phyloP scores from a whole-genome alignment of 2,113 vertebrate species.

The Saimiri boliviensis region DNA sequence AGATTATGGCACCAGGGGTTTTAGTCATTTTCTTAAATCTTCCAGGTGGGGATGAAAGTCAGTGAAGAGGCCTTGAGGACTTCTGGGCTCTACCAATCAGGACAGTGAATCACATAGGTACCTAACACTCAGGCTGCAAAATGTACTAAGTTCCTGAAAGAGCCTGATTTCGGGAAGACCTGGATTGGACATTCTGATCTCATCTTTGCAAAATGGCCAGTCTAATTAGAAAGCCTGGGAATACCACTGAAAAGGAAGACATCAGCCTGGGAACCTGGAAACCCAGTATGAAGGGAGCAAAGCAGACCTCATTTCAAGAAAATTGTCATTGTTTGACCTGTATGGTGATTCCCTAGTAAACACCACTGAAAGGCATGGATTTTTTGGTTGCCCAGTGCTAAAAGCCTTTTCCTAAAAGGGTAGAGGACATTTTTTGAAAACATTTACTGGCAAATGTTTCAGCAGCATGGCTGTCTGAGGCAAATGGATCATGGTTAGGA shows the following conservation, averaged over 20 bases:
- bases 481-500: not conserved
- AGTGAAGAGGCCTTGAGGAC: not conserved
- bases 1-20: not conserved
- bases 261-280: not conserved
- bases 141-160: not conserved
- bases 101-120: not conserved
- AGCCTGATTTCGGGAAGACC: not conserved
- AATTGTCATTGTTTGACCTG: not conserved
- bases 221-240: not conserved
- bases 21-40: not conserved
- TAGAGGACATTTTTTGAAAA: not conserved
- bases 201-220: not conserved
- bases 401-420: not conserved
- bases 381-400: too few relatives aligned
- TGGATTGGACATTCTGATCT: not conserved
- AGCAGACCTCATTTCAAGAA: not conserved
- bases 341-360: not conserved
- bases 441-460: not conserved
- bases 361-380: not conserved
- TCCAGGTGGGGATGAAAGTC: not conserved
- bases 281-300: not conserved
- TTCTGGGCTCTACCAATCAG: not conserved
- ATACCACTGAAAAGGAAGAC: not conserved
- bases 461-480: not conserved
- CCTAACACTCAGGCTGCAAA: not conserved